Base-by-base conservation (phyloP, 2,888 invertebrate species). In the Xestobium rufovillosum region DNA sequence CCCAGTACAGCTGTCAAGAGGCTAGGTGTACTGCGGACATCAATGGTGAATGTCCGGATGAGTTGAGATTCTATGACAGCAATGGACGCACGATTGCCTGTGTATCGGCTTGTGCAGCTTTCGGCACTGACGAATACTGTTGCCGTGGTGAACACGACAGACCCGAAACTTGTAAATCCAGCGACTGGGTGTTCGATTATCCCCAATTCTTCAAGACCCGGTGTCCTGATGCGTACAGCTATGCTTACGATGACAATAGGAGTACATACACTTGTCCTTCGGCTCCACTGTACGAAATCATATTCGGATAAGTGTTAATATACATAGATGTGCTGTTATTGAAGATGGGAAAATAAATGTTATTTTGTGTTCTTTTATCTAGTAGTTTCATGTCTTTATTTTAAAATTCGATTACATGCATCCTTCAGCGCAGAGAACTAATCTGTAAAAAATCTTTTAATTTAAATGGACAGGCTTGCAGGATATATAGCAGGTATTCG, bases 171-270 rank as follows among this genome's bases (percentile, higher is more conserved):
- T 68, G 67, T 44, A 47, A 55, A 11, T 36, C 52, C 23, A 32
- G 41, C 27, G 35, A 45, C 34, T 53, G 56, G 55, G 42, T 49
- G 4, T 44, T 53, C 37, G 43, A 59, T 37, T 65, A 60, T 41
- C 57, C 65, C 2, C 41, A 50, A 3, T 51, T 54, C 14, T 61
- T 66, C 49, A 65, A 65, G 41, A 41, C 47, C 3, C 51, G 53
- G 3, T 66, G 66, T 40, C 66, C 66, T 4, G 53, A 57, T 11
- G 65, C 66, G n/a, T 67, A 66, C 50, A 59, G 59, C 30, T 66
- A 66, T 42, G 62, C 64, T 6, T 66, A 64, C 42, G 67, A 67
- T 45, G 65, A 67, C 37, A 39, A 48, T 16, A 52, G 56, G 13
- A 62, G 60, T 41, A 57, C 59, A 1, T 65, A 60, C 45, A 59